A percentile compares a stretch with the other conserved stretches of the same genome.
phyloP scores from a whole-genome alignment of 2,888 invertebrate species.

The Diplazon laetatorius region DNA sequence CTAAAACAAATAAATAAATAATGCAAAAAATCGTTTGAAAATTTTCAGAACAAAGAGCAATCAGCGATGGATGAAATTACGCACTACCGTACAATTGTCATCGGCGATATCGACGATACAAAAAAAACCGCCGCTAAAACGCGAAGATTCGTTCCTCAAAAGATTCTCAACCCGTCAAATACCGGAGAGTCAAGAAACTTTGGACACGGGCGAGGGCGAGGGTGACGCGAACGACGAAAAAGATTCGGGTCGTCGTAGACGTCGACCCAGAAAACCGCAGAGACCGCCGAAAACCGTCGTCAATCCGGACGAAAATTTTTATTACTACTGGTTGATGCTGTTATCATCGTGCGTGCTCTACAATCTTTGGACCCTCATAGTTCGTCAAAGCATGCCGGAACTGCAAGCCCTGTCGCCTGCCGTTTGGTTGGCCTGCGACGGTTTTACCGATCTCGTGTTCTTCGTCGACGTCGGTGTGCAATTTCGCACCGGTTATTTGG shows the following conservation, averaged over 20 bases:
- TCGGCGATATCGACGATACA: constrained; percentile 91
- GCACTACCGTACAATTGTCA: constrained; percentile 96
- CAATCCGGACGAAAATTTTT: constrained; percentile 97
- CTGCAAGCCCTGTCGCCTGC: constrained; percentile 89
- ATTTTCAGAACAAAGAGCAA: constrained; percentile 93
- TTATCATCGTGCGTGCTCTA: constrained; percentile 95
- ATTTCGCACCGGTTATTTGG: constrained; percentile 96
- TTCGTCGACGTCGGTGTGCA: constrained; percentile 95
- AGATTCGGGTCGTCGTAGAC: constrained; percentile 84
- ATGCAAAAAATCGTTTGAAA: constrained; percentile 24
- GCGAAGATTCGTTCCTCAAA: constrained; percentile 96
- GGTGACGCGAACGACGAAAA: constrained; percentile 84
- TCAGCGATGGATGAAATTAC: constrained; percentile 97
- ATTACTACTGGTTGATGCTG: constrained; percentile 97
- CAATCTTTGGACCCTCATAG: constrained; percentile 97
- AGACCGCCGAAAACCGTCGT: constrained; percentile 92
- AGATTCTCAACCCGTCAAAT: constrained; percentile 96
- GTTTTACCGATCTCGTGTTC: constrained; percentile 93
- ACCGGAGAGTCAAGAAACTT: constrained; percentile 92
- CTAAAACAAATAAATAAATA: too few relatives aligned
- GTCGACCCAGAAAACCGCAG: constrained; percentile 87
- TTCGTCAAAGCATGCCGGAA: constrained; percentile 96
- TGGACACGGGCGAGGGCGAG: constrained; percentile 89
- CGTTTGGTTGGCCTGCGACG: constrained; percentile 93
- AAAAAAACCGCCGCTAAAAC: constrained; percentile 94